Percentiles rank a stretch among this genome's conserved stretches.
phyloP scores from a whole-genome alignment of 2,888 invertebrate species.

The Amblyteles armatorius region DNA sequence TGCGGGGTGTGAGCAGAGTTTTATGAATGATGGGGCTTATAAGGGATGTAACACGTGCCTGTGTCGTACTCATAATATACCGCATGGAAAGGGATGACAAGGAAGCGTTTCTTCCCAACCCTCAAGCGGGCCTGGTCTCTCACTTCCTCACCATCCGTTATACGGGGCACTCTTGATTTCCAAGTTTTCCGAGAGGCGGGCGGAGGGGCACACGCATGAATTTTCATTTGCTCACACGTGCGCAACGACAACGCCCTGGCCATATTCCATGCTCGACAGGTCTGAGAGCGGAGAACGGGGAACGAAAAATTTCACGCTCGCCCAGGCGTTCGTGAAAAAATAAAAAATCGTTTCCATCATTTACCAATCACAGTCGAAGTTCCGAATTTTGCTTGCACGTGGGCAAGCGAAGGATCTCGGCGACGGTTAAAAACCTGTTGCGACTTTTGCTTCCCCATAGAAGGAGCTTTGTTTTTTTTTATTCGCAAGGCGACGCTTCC shows the following conservation, averaged over 20 bases:
- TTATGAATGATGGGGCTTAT: conserved; percentile 77
- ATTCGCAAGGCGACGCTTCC: background rate
- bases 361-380: background rate
- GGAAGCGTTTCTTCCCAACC: conserved; percentile 38
- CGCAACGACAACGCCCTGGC: conserved; percentile 48
- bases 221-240: conserved; percentile 64
- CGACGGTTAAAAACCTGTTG: background rate
- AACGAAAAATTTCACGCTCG: conserved; percentile 11
- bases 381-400: background rate
- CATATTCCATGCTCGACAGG: conserved; percentile 26
- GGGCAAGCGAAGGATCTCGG: background rate
- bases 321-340: background rate
- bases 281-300: conserved; percentile 8
- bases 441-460: background rate
- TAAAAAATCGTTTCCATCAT: background rate
- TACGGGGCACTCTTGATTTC: conserved; percentile 11
- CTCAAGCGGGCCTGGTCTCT: conserved; percentile 8
- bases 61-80: conserved; percentile 74
- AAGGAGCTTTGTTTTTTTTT: too few species aligned
- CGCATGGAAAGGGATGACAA: conserved; percentile 60
- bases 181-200: conserved; percentile 38
- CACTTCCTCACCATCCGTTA: conserved; percentile 24
- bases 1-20: conserved; percentile 65
- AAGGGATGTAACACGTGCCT: conserved; percentile 77
- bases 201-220: conserved; percentile 46